Conservation (phyloP, 2,888 invertebrate genomes). For the Cyclophora punctaria region DNA sequence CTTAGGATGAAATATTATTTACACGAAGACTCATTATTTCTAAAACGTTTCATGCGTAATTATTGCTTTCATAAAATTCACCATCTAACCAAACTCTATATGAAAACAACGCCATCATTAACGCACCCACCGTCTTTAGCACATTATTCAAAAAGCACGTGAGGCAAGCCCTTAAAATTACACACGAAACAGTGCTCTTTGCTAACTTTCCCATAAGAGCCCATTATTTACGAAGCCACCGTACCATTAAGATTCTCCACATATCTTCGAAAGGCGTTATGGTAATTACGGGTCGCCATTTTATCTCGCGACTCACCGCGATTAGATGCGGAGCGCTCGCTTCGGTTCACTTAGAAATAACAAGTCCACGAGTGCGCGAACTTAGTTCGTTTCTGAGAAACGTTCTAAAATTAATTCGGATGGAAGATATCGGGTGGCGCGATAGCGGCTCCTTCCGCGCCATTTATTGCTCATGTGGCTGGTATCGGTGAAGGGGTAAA, state of each 20-base stretch:
- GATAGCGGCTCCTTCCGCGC: constrained; percentile 73
- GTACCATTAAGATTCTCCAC: constrained; percentile 75
- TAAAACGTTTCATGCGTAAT: too few relatives aligned
- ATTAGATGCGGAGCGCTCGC: constrained; percentile 56
- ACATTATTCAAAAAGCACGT: constrained; percentile 72
- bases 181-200: constrained; percentile 73
- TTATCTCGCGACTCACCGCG: constrained; percentile 69
- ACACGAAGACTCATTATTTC: too few relatives aligned
- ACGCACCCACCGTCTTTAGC: constrained; percentile 49
- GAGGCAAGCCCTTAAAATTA: constrained; percentile 70
- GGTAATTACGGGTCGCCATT: constrained; percentile 75
- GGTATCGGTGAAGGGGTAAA: constrained; percentile 73
- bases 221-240: constrained; percentile 73
- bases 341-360: constrained; percentile 64
- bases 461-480: constrained; percentile 74
- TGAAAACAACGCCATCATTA: constrained; percentile 54
- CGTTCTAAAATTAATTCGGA: constrained; percentile 73
- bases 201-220: constrained; percentile 74
- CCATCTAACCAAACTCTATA: constrained; percentile 24
- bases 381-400: constrained; percentile 61
- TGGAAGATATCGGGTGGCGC: constrained; percentile 72
- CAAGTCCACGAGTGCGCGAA: constrained; percentile 56
- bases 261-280: constrained; percentile 74
- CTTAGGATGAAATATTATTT: too few relatives aligned
- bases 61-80: too few relatives aligned